These are phyloP conservation scores for Ormyrus nitidulus DNA, from an alignment of 2,888 invertebrate species.

Conservation along the genomic window DNA sequence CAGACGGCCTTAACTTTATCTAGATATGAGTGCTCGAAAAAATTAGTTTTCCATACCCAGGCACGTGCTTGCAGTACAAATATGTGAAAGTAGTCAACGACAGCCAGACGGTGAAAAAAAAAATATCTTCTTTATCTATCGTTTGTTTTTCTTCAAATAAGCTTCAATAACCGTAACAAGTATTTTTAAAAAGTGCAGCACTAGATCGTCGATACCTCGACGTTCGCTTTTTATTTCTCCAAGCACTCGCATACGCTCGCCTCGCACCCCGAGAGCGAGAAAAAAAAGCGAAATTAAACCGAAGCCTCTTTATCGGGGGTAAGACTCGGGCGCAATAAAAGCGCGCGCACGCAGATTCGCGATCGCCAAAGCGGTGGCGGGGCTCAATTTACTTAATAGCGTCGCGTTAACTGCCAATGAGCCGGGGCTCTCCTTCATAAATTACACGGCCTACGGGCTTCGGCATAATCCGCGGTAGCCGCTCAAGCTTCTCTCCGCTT, in stretches of 20 bases:
- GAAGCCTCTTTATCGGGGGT: conserved; percentile 24
- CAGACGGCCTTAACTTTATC: conserved; percentile 61
- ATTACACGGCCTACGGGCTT: conserved; percentile 16
- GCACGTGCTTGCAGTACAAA: background rate
- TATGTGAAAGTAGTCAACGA: conserved; percentile 7
- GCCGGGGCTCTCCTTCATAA: background rate
- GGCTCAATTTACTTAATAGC: conserved; percentile 68
- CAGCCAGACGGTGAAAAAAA: background rate
- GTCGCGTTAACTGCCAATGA: conserved; percentile 61
- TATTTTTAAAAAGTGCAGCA: no score
- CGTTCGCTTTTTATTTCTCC: no score
- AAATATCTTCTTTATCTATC: background rate
- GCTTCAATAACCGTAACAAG: background rate
- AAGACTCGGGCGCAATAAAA: conserved; percentile 36
- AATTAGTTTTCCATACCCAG: background rate
- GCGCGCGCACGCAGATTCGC: conserved; percentile 3
- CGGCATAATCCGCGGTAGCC: conserved; percentile 15
- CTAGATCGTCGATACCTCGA: background rate
- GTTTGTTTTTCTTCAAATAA: background rate
- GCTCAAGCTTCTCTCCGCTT: conserved; percentile 59
- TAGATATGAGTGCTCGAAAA: conserved; percentile 52
- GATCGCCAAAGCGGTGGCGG: background rate
- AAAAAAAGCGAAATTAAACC: conserved; percentile 30
- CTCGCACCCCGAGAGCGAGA: background rate
- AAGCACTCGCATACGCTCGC: background rate